phyloP scores from a whole-genome alignment of 2,888 invertebrate genomes.

The Diploptera punctata region DNA sequence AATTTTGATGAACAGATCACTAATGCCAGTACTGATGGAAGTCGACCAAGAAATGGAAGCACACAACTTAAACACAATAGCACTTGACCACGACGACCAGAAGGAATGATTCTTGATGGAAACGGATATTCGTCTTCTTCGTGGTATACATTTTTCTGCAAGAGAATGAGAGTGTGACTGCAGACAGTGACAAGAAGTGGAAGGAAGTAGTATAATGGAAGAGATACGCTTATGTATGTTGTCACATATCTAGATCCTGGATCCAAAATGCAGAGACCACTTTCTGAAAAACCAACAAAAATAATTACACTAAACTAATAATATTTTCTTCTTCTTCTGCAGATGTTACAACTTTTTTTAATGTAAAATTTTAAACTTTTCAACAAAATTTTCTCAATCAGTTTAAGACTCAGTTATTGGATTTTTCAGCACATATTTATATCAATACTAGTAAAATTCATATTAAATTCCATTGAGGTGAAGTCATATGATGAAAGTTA shows the following conservation, averaged over 20 bases:
- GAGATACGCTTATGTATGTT: background rate
- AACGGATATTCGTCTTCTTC: constrained; percentile 18
- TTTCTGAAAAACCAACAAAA: background rate
- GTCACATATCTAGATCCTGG: constrained; percentile 6
- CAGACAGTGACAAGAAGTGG: constrained; percentile 1
- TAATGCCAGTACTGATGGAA: constrained; percentile 11
- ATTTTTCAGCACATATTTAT: too few species aligned
- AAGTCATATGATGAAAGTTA: too few species aligned
- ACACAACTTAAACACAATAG: constrained; percentile 3
- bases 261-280: constrained; percentile 12
- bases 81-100: constrained; percentile 10
- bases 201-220: constrained; percentile 10
- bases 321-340: too few species aligned
- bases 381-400: too few species aligned
- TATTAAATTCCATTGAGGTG: too few species aligned
- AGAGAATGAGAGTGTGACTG: background rate
- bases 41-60: constrained; percentile 9
- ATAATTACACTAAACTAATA: background rate
- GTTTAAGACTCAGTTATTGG: too few species aligned
- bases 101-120: constrained; percentile 1
- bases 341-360: too few species aligned
- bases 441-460: too few species aligned
- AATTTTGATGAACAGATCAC: background rate
- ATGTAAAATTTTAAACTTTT: too few species aligned
- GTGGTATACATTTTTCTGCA: constrained; percentile 5